A percentile compares a stretch with the other conserved stretches of the same genome.
phyloP scores from a whole-genome alignment of 35 echinoderm and acorn worm genomes.

The Strongylocentrotus purpuratus region DNA sequence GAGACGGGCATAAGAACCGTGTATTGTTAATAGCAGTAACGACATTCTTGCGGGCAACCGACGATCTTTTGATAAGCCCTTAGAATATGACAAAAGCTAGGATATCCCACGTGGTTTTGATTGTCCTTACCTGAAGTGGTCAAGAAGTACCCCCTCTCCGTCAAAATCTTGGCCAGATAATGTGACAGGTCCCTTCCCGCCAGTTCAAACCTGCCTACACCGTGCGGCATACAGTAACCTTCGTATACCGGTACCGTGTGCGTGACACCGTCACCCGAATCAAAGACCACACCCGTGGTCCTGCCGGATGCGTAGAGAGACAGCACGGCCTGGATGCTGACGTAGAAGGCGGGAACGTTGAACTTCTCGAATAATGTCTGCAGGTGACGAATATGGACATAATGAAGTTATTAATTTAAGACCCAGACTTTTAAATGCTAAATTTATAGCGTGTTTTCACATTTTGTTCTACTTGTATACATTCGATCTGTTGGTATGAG shows the following conservation, averaged over 20 bases:
- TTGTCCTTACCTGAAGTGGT: slow-evolving; percentile 11
- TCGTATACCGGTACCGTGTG: slow-evolving; percentile 44
- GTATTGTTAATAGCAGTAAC: too few species aligned
- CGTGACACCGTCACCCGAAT: slow-evolving; percentile 40
- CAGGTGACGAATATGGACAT: not conserved
- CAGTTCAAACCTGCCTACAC: slow-evolving; percentile 34
- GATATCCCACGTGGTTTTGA: not conserved
- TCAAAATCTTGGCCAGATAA: slow-evolving; percentile 34
- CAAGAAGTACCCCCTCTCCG: slow-evolving; percentile 35
- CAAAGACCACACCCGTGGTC: slow-evolving; percentile 32
- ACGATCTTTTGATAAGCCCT: too few species aligned
- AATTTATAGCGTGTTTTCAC: too few species aligned
- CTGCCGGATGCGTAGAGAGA: slow-evolving; percentile 20
- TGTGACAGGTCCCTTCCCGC: slow-evolving; percentile 29
- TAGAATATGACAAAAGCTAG: too few species aligned
- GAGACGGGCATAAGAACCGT: too few species aligned
- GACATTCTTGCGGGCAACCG: too few species aligned
- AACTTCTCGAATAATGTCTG: slow-evolving; percentile 49
- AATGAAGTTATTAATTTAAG: too few species aligned
- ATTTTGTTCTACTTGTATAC: too few species aligned
- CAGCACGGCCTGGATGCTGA: slow-evolving; percentile 40
- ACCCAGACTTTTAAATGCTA: too few species aligned
- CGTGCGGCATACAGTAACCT: slow-evolving; percentile 35
- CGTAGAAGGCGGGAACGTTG: slow-evolving; percentile 39
- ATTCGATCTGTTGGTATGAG: too few species aligned